Evolutionary conservation across 2,888 invertebrate genomes (phyloP), one percentile per base, ranked within the genome.

Genomic region (Smittia aterrima): DNA sequence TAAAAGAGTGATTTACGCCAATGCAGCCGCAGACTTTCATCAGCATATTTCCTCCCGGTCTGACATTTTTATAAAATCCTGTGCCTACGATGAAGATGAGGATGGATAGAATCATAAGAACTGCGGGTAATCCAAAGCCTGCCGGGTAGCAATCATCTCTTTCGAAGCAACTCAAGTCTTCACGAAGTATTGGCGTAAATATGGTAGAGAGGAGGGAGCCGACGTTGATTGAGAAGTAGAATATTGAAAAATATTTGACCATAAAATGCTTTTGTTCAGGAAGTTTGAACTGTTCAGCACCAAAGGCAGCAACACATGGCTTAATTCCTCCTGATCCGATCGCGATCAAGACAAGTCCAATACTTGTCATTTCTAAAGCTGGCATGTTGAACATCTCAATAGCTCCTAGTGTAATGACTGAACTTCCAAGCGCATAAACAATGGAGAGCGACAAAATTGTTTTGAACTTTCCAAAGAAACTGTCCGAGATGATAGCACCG

Each of bases 281-380:
- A 66, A 93, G 78, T 66, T 88, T 85, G 82, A 96, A 96, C 83
- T 96, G 97, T 81, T 98, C 97, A 0, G 96, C 97, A 0, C 97
- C 98, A 81, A 98, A 97, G 0, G 97, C 94, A 0, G 95, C 87
- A 0, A 98, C 96, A 79, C 96, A 97, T 0, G 97, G 96, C 80
- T 98, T 98, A 78, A 98, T 98, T 1, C 96, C 96, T 0, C 97
- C 97, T 0, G 96, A 95, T 0, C 96, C 96, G 13, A 96, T 78
- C 0, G 95, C 95, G 78, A 98, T 93, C 25, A 92, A 82, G 0
- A 90, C 77, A 16, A 92, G 83, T 0, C 91, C 91, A 22, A 90
- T 1, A 25, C 91, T 85, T n/a, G 90, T 88, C 66, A 88, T 25
- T 66, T 20, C 38, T 0, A 32, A 32, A 41, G 81, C 82, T 0